Percentiles rank a stretch among this genome's conserved stretches.
These are phyloP conservation scores for Channallabes apus DNA, from an alignment of 2,797 vertebrate species.

Conservation along the genomic window DNA sequence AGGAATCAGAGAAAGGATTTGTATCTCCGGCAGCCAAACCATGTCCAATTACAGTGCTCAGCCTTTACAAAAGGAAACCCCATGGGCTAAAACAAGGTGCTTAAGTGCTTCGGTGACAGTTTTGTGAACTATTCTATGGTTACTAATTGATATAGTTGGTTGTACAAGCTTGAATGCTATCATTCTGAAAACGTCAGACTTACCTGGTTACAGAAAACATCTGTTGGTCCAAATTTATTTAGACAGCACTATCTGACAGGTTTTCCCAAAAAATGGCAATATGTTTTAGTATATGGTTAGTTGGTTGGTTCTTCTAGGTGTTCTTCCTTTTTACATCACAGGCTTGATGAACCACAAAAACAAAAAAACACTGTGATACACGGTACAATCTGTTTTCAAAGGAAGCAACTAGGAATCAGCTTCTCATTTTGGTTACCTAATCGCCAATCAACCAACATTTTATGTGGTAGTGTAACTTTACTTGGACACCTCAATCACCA, in stretches of 20 bases:
- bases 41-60: not conserved
- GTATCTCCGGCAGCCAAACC: not conserved
- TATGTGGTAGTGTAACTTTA: too few species aligned
- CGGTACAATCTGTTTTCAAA: not conserved
- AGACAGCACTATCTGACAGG: not conserved
- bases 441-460: too few species aligned
- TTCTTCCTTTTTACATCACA: not conserved
- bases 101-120: not conserved
- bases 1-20: too few species aligned
- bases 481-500: too few species aligned
- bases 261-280: not conserved
- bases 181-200: not conserved
- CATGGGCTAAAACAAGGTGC: not conserved
- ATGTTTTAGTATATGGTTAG: not conserved
- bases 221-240: not conserved
- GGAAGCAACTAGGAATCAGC: not conserved
- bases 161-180: not conserved
- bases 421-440: not conserved
- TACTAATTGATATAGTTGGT: not conserved
- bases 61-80: not conserved
- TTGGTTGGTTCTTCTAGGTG: not conserved
- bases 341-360: not conserved
- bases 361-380: not conserved
- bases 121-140: not conserved
- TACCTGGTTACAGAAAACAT: not conserved